Conservation (phyloP, 2,797 vertebrate genomes). For the Chaunax sp. region DNA sequence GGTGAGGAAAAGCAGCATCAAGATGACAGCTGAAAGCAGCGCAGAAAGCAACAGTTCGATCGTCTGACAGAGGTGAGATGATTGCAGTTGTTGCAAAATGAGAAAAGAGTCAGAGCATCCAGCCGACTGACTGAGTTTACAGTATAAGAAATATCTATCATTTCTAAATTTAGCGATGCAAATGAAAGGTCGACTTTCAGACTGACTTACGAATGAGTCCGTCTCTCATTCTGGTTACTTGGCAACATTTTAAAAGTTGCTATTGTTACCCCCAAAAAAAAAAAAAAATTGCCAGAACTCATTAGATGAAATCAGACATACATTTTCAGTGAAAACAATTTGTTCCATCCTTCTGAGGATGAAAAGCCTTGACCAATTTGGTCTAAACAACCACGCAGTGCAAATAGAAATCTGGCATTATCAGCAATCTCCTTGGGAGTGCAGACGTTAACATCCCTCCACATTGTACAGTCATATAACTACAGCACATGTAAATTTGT, state of each 20-base stretch:
- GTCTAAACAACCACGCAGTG: background rate
- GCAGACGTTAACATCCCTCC: too few relatives aligned
- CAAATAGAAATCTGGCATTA: background rate
- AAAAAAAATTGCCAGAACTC: background rate
- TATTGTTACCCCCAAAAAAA: background rate
- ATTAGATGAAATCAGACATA: background rate
- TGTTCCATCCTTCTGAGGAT: background rate
- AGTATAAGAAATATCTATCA: background rate
- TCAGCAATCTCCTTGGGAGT: too few relatives aligned
- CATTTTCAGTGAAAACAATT: background rate
- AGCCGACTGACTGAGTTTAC: constrained; percentile 11
- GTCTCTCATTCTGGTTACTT: constrained; percentile 4
- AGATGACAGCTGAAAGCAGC: constrained; percentile 8
- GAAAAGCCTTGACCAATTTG: background rate
- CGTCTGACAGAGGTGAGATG: constrained; percentile 2
- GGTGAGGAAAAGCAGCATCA: background rate
- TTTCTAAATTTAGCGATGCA: constrained; percentile 5
- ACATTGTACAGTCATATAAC: too few relatives aligned
- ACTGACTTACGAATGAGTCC: constrained; percentile 12
- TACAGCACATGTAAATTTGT: too few relatives aligned
- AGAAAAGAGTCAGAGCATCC: background rate
- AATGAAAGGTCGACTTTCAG: constrained; percentile 3
- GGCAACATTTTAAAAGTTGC: constrained; percentile 2
- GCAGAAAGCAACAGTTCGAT: constrained; percentile 1
- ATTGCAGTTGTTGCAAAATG: constrained; percentile 4